These are phyloP conservation scores for Diabrotica undecimpunctata DNA, from an alignment of 1,140 invertebrate genomes.

Conservation along the genomic window DNA sequence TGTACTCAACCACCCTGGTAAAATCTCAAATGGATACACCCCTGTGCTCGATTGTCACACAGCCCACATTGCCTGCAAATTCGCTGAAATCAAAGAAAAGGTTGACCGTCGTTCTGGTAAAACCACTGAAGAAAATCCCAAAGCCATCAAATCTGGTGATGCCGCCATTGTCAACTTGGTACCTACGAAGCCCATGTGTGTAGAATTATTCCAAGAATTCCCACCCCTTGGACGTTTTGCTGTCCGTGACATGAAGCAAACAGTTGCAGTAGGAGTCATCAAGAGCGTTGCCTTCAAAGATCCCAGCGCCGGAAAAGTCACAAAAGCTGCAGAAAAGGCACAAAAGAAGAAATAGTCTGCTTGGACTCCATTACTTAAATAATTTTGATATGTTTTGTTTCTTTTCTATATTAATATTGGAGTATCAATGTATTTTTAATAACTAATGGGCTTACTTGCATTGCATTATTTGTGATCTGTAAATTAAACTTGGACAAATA, in stretches of 20 bases:
- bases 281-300: conserved; percentile 87
- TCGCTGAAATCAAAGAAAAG: conserved; percentile 89
- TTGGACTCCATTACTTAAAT: conserved; percentile 3
- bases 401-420: not conserved
- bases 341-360: conserved; percentile 80
- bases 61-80: conserved; percentile 93
- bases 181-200: conserved; percentile 93
- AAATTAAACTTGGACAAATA: conserved; percentile 1
- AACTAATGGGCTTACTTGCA: not conserved
- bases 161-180: conserved; percentile 89
- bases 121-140: conserved; percentile 71
- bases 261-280: conserved; percentile 97
- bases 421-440: not conserved
- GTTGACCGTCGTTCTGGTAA: conserved; percentile 89
- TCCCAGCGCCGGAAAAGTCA: conserved; percentile 77
- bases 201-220: conserved; percentile 94
- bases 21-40: conserved; percentile 87
- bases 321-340: conserved; percentile 93
- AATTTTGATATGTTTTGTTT: conserved; percentile 6
- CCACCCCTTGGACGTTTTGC: conserved; percentile 95
- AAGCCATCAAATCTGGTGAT: conserved; percentile 91
- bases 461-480: not conserved
- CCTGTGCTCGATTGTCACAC: conserved; percentile 93
- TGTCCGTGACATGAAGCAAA: conserved; percentile 98
- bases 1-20: conserved; percentile 89